A percentile compares a stretch with the other conserved stretches of the same genome.
phyloP scores from a whole-genome alignment of 2,797 vertebrate species.

The Pampus argenteus region DNA sequence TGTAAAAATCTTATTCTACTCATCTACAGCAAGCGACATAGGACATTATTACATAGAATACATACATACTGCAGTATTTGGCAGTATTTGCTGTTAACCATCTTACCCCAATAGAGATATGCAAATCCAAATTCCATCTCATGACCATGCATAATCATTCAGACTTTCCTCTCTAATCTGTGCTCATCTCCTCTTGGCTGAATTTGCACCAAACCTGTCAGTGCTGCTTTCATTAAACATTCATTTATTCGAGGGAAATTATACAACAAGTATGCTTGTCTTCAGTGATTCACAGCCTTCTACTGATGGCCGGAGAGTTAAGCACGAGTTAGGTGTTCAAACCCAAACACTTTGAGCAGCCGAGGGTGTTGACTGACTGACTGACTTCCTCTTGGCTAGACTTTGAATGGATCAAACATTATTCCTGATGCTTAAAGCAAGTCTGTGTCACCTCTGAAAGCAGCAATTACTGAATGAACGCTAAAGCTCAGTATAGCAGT shows the following conservation, averaged over 20 bases:
- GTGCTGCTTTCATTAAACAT: constrained; percentile 30
- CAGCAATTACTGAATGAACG: no score
- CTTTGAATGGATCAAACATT: no score
- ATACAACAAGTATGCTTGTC: no score
- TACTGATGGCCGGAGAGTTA: no score
- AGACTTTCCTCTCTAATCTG: constrained; percentile 35
- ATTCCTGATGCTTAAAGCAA: no score
- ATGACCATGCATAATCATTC: constrained; percentile 39
- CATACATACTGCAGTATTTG: not conserved
- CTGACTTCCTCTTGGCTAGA: no score
- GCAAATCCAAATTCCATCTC: constrained; percentile 25
- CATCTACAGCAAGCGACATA: not conserved
- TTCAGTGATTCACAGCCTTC: not conserved
- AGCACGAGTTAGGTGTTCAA: no score
- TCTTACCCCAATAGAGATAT: not conserved
- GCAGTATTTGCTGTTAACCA: not conserved
- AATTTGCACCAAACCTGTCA: constrained; percentile 21
- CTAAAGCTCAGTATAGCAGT: no score
- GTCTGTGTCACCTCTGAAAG: not conserved
- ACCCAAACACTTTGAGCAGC: not conserved
- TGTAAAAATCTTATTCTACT: not conserved
- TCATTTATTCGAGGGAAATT: constrained; percentile 14
- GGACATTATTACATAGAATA: constrained; percentile 9
- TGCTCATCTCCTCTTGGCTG: constrained; percentile 34
- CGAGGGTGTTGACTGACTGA: not conserved